Evolutionary conservation across 2,113 vertebrate species (phyloP).

Genomic region (Tyto alba): DNA sequence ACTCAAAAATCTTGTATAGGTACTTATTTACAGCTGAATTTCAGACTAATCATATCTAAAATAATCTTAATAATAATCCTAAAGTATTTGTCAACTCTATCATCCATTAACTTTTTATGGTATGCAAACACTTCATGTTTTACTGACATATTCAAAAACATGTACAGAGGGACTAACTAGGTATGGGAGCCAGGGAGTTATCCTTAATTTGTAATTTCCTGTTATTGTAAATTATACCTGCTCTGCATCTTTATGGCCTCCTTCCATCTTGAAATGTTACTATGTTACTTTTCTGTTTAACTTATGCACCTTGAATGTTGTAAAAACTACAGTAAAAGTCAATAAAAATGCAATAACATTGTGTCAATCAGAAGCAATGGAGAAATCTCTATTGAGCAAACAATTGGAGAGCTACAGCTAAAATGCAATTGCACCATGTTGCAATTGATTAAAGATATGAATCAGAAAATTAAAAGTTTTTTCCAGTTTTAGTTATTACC

Average conservation of each 20-base stretch:
- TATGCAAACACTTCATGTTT: neutral
- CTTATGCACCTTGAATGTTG: conserved; percentile 60
- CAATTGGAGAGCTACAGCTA: conserved; percentile 53
- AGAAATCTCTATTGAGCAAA: conserved; percentile 58
- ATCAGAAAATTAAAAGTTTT: conserved; percentile 71
- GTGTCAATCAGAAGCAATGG: conserved; percentile 50
- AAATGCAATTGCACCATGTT: conserved; percentile 53
- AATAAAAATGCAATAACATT: conserved; percentile 63
- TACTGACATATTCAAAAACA: neutral
- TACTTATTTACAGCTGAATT: neutral
- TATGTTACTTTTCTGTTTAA: conserved; percentile 58
- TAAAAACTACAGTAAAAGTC: conserved; percentile 68
- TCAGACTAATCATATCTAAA: neutral
- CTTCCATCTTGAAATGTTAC: conserved; percentile 63
- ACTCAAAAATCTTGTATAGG: neutral
- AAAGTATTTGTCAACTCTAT: neutral
- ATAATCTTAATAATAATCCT: neutral
- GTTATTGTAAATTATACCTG: conserved; percentile 49
- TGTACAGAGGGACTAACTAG: neutral
- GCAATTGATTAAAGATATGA: conserved; percentile 70
- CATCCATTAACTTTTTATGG: conserved; percentile 16
- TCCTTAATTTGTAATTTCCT: conserved; percentile 49
- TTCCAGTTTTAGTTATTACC: conserved; percentile 58
- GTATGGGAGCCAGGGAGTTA: neutral
- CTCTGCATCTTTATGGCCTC: conserved; percentile 52